A percentile compares a stretch with the other conserved stretches of the same genome.
These are phyloP conservation scores for Hestina assimilis DNA, from an alignment of 1,140 invertebrate genomes.

Conservation along the genomic window DNA sequence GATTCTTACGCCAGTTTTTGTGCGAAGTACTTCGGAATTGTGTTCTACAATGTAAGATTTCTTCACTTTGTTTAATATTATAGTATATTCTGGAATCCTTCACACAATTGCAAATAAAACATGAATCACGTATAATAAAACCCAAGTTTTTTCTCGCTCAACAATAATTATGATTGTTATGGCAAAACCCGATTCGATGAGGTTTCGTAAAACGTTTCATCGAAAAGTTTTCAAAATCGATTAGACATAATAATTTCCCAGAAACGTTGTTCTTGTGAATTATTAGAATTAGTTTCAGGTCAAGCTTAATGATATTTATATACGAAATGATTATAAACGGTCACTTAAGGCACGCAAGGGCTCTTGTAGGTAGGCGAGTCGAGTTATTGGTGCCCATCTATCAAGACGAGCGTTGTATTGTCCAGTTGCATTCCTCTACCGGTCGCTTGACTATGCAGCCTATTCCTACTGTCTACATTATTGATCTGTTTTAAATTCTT, in stretches of 20 bases:
- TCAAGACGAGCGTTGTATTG: constrained; percentile 53
- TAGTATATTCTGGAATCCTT: too few species aligned
- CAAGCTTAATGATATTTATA: background rate
- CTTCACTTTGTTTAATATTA: too few species aligned
- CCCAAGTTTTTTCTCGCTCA: background rate
- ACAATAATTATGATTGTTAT: constrained; percentile 8
- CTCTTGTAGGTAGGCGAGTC: constrained; percentile 37
- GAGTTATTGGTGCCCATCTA: constrained; percentile 64
- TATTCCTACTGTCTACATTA: constrained; percentile 40
- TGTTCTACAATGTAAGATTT: too few species aligned
- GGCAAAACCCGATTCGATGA: constrained; percentile 12
- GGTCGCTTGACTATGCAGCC: constrained; percentile 38
- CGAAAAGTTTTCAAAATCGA: too few species aligned
- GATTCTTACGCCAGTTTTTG: background rate
- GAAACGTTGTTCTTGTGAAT: too few species aligned
- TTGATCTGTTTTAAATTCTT: constrained; percentile 43
- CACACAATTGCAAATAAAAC: too few species aligned
- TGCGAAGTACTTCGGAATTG: background rate
- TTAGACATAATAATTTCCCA: too few species aligned
- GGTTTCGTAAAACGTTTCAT: background rate
- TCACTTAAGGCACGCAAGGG: constrained; percentile 27
- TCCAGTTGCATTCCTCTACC: constrained; percentile 58
- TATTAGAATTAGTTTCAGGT: background rate
- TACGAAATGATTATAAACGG: constrained; percentile 5
- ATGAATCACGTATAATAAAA: background rate